These are phyloP conservation scores for Diuraphis noxia DNA, from an alignment of 1,140 invertebrate genomes.

Conservation along the genomic window DNA sequence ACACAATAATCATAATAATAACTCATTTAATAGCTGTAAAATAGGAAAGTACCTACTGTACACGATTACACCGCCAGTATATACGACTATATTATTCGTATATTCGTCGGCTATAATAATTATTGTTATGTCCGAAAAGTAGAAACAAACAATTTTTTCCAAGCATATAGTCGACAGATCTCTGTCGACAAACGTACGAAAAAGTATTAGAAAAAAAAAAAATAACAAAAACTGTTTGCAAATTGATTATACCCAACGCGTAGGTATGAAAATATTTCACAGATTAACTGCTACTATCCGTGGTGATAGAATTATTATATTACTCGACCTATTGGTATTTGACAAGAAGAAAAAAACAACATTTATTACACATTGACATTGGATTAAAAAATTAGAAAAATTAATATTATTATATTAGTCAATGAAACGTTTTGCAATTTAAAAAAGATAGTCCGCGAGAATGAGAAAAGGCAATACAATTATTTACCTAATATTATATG, in stretches of 20 bases:
- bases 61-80: background rate
- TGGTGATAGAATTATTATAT: background rate
- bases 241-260: background rate
- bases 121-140: background rate
- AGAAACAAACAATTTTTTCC: background rate
- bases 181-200: background rate
- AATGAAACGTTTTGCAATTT: background rate
- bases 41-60: background rate
- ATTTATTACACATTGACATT: background rate
- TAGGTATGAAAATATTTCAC: background rate
- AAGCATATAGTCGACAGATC: background rate
- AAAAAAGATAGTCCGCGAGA: background rate
- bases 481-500: background rate
- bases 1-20: background rate
- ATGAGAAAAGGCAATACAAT: background rate
- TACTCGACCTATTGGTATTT: background rate
- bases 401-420: background rate
- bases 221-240: background rate
- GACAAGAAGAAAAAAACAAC: background rate
- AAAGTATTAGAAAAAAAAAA: background rate
- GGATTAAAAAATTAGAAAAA: background rate
- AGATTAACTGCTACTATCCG: background rate
- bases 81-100: too few relatives aligned
- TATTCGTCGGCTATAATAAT: background rate
- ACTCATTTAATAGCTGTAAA: background rate